A percentile compares a stretch with the other conserved stretches of the same genome.
These are phyloP conservation scores for Therioaphis trifolii DNA, from an alignment of 2,888 invertebrate genomes.

Conservation along the genomic window DNA sequence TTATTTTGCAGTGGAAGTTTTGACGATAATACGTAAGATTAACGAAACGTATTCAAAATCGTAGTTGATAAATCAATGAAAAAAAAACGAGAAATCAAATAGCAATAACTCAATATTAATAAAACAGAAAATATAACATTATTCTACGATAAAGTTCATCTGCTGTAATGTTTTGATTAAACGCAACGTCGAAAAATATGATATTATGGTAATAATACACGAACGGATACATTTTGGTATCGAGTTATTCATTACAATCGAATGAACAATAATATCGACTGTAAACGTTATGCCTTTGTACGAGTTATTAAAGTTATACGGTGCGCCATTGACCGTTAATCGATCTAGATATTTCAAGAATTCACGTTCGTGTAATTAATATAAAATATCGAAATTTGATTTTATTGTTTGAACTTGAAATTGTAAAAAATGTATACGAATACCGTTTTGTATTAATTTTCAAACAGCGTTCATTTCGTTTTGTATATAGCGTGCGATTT, in stretches of 20 bases:
- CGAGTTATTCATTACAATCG: constrained; percentile 27
- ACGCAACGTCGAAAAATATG: constrained; percentile 7
- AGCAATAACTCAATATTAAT: too few species aligned
- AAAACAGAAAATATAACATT: too few species aligned
- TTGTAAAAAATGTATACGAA: background rate
- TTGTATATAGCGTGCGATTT: too few species aligned
- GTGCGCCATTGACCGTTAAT: constrained; percentile 17
- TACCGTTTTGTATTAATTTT: background rate
- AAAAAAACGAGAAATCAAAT: too few species aligned
- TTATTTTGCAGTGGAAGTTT: too few species aligned
- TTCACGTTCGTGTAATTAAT: constrained; percentile 29
- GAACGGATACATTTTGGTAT: background rate
- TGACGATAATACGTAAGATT: too few species aligned
- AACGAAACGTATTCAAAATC: too few species aligned
- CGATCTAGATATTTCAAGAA: constrained; percentile 33
- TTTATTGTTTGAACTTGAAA: background rate
- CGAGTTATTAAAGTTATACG: constrained; percentile 28
- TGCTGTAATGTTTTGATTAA: background rate
- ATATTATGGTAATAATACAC: background rate
- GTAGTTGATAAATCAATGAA: too few species aligned
- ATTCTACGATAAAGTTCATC: background rate
- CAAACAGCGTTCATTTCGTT: background rate
- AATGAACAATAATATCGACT: constrained; percentile 14
- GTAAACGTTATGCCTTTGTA: constrained; percentile 2
- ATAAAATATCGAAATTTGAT: constrained; percentile 22